Evolutionary conservation across 2,797 vertebrate genomes (phyloP), one percentile per base, ranked within the genome.

Genomic region (Cephalopachus bancanus): DNA sequence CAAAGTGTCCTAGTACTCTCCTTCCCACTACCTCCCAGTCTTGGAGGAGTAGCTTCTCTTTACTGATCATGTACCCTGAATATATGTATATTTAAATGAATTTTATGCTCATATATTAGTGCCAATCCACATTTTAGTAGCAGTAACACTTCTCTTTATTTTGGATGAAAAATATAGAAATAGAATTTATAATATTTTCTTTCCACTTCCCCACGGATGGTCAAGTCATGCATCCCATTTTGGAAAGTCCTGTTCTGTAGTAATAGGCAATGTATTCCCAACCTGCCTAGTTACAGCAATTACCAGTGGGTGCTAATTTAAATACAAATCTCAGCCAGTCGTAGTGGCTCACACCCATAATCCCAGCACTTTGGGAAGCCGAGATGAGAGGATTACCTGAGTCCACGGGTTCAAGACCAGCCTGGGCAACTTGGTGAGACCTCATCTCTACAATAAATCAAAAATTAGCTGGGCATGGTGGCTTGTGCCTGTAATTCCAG

Each of bases 1-100:
- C 59, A 60, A 60, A 55, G 12, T 67, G 44, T n/a, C 55, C 83
- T 62, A 12, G 44, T 49, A 28, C 22, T 87, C 26, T 78, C 33
- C 12, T 96, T 28, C 62, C n/a, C 7, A 53, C 20, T 3, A 16
- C 37, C 16, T 95, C 64, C 65, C 17, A 16, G 26, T 83, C 37
- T 37, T 19, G 15, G 59, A 93, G n/a, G 53, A 75, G 67, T 22
- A 69, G 15, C 26, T 85, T 55, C 57, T 12, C n/a, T 94, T 44
- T 72, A 87, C 62, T 80, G 44, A 76, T 44, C 92, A 72, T 17
- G n/a, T 89, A 28, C 33, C 14, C 65, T 75, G 53, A 88, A 60
- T 89, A n/a, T 81, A 51, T 78, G 3, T 75, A 14, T 89, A 65
- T 94, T 92, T 93, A 89, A 89, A 93, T 83, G 17, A 75, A 80